Percentiles rank a stretch among this genome's conserved stretches.
phyloP scores from a whole-genome alignment of 2,797 vertebrate genomes.

The Aratinga solstitialis region DNA sequence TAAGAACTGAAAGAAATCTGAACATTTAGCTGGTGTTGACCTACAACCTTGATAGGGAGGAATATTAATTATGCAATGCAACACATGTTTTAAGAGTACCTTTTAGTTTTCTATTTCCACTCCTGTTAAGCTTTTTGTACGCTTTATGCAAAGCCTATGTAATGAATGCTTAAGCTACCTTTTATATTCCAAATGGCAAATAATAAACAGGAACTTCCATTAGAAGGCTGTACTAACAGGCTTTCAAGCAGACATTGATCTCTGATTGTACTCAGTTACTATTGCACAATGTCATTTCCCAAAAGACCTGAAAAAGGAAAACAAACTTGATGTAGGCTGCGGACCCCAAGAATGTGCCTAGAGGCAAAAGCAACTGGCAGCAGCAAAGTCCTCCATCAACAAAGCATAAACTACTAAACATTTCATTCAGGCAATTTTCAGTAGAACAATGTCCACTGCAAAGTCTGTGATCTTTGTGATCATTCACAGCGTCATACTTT shows the following conservation, averaged over 20 bases:
- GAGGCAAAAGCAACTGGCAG: background rate
- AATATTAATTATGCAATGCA: background rate
- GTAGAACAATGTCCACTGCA: background rate
- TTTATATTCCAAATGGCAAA: background rate
- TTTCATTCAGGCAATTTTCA: background rate
- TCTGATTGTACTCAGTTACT: background rate
- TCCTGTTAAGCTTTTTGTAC: background rate
- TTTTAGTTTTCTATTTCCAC: background rate
- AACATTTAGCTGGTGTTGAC: background rate
- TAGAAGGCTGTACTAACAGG: background rate
- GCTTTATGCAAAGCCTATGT: background rate
- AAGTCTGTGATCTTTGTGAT: background rate
- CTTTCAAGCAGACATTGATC: background rate
- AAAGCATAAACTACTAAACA: slow-evolving; percentile 8
- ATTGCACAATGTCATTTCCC: background rate
- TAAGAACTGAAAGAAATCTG: background rate
- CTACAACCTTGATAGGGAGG: background rate
- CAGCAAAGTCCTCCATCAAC: background rate
- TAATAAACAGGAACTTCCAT: background rate
- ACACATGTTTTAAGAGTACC: background rate
- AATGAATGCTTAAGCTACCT: background rate
- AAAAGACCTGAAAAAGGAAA: background rate
- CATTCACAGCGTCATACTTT: background rate
- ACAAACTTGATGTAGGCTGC: background rate
- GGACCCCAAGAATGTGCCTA: background rate